Evolutionary conservation across 2,888 invertebrate species (phyloP).

Genomic region (Salpingus planirostris): DNA sequence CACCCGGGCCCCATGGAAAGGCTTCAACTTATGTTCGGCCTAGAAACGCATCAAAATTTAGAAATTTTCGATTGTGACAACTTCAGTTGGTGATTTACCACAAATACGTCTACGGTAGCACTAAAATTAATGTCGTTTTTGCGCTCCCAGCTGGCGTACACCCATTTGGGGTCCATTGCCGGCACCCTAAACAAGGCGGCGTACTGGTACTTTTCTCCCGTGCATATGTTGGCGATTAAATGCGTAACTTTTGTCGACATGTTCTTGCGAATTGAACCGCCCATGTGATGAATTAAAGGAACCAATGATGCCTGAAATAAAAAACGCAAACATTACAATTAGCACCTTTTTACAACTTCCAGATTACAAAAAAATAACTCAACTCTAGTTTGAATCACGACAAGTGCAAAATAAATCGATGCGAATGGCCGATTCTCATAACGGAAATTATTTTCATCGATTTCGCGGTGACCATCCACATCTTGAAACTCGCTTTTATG

Average conservation of each 20-base stretch:
- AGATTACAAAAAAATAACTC: too few species aligned
- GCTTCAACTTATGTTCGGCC: slow-evolving; percentile 69
- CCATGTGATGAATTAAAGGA: slow-evolving; percentile 90
- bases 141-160: slow-evolving; percentile 77
- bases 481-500: too few species aligned
- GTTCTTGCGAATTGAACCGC: slow-evolving; percentile 89
- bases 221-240: slow-evolving; percentile 81
- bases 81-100: slow-evolving; percentile 44
- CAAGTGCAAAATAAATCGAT: too few species aligned
- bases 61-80: too few species aligned
- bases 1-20: slow-evolving; percentile 79
- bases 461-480: too few species aligned
- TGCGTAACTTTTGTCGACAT: slow-evolving; percentile 85
- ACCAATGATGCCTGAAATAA: slow-evolving; percentile 69
- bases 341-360: too few species aligned
- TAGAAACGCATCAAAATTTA: slow-evolving; percentile 38
- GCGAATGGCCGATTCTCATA: too few species aligned
- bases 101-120: slow-evolving; percentile 61
- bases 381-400: too few species aligned
- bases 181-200: slow-evolving; percentile 85
- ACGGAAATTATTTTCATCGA: too few species aligned
- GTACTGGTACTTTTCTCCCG: slow-evolving; percentile 90
- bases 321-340: slow-evolving; percentile 10
- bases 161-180: slow-evolving; percentile 83
- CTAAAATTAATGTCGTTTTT: slow-evolving; percentile 60